Base-by-base conservation (phyloP, 1,140 invertebrate species). In the Agrypnia vestita region DNA sequence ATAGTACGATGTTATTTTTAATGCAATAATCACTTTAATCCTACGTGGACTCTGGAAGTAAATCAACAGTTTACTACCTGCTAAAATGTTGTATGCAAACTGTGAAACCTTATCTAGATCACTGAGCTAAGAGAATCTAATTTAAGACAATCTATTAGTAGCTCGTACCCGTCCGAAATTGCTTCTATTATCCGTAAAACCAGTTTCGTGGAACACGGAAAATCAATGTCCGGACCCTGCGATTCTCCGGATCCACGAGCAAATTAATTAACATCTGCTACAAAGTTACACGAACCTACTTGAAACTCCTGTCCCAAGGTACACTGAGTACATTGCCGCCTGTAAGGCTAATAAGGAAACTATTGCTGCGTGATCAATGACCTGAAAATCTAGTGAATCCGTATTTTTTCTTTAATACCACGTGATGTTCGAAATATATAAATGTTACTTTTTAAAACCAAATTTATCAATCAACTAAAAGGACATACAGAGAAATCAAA, bases 201-300 rank as follows among this genome's bases (percentile, higher is more conserved):
- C 55, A 9, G 25, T 35, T 59, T 21, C 21, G 19, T 64, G 11
- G 13, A 12, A 47, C 11, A 49, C 15, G 19, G 67, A 71, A 71
- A 71, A 71, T 71, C 67, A 71, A 71, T 71, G 44, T 21, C 46
- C 46, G 61, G 8, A n/a, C 13, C 61, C 8, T 64, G 61, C 19
- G 25, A 35, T 10, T 43, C 61, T 13, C 61, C 61, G 13, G 13
- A 13, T 67, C 12, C 67, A 25, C 17, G 46, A 17, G 9, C 67
- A 49, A 12, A 71, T 71, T 51, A 71, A 71, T 71, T 71, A 71
- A 71, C 67, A 71, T 53, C 46, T 71, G 67, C 67, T 71, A 21
- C 67, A 71, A 49, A 71, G 46, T 71, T 51, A 21, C 67, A n/a
- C 7, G 67, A 44, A 15, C 15, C 62, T 67, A 9, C 62, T 64